These are phyloP conservation scores for Machimus rusticus DNA, from an alignment of 2,888 invertebrate species.

Conservation along the genomic window DNA sequence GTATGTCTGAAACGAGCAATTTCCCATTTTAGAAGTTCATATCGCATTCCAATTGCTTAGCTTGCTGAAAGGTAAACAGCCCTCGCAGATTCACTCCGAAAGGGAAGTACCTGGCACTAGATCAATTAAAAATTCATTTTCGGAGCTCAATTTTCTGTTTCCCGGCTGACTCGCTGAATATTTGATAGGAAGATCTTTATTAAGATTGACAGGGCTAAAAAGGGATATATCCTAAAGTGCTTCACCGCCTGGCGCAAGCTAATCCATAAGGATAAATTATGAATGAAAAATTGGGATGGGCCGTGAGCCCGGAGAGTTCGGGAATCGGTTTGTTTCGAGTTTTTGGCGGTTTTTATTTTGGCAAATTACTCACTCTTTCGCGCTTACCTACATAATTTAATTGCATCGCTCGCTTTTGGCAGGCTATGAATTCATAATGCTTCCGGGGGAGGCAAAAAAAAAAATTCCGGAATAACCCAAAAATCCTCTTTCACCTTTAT, in stretches of 20 bases:
- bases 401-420: background rate
- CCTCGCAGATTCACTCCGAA: background rate
- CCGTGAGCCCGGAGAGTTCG: background rate
- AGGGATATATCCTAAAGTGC: background rate
- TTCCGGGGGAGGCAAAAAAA: background rate
- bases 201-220: background rate
- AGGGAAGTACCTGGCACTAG: background rate
- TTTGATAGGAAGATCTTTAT: background rate
- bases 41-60: background rate
- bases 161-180: background rate
- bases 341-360: conserved; percentile 2
- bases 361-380: background rate
- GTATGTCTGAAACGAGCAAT: background rate
- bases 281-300: background rate
- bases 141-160: background rate
- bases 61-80: background rate
- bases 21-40: background rate
- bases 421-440: conserved; percentile 5
- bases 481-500: conserved; percentile 2
- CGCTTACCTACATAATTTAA: background rate
- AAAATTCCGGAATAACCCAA: background rate
- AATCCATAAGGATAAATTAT: conserved; percentile 11
- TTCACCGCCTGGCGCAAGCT: background rate
- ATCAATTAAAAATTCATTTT: background rate
- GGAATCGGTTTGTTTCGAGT: background rate